phyloP scores from a whole-genome alignment of 2,113 vertebrate species.

The Aramus guarauna region DNA sequence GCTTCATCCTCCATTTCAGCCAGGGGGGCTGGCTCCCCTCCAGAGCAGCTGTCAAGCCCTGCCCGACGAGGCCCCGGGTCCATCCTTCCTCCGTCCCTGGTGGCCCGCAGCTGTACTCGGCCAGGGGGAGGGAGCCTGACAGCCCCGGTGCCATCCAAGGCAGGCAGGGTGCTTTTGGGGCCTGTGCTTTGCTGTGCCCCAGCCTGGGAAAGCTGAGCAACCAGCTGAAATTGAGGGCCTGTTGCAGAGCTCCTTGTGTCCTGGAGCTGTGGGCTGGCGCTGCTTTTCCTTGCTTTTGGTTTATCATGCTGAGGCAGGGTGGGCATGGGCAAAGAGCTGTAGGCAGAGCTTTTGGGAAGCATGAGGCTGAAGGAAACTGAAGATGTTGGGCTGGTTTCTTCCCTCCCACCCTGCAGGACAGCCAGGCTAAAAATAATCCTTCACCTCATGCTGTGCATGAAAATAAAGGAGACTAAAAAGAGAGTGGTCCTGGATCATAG shows the following conservation, averaged over 20 bases:
- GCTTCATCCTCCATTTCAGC: conserved; percentile 8
- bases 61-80: neutral
- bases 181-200: neutral
- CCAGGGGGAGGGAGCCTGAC: neutral
- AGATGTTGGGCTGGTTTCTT: neutral
- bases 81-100: neutral
- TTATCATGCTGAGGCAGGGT: neutral
- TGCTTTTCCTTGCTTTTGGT: neutral
- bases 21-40: conserved; percentile 37
- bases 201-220: neutral
- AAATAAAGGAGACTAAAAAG: neutral
- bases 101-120: neutral
- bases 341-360: neutral
- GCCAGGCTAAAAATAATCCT: neutral
- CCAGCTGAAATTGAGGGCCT: neutral
- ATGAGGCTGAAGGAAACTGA: neutral
- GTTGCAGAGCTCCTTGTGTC: neutral
- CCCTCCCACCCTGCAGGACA: neutral
- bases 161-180: neutral
- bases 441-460: neutral
- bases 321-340: neutral
- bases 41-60: conserved; percentile 29
- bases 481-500: fast-evolving
- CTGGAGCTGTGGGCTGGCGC: neutral
- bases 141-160: fast-evolving